Evolutionary conservation across 2,888 invertebrate genomes (phyloP), one percentile per base, ranked within the genome.

Genomic region (Biston betularia): DNA sequence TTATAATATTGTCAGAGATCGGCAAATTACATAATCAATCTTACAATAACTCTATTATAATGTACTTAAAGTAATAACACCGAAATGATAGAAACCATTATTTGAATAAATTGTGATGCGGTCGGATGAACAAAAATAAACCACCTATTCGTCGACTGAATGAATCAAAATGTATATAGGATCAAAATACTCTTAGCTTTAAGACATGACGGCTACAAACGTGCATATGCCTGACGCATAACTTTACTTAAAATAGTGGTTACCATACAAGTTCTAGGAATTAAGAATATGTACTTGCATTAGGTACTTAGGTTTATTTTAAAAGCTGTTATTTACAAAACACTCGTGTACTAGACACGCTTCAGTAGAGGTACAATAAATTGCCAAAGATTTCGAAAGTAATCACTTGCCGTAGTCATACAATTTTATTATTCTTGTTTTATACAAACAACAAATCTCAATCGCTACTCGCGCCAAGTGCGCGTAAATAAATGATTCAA

Each of bases 61-160:
- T 52, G 53, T 53, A 53, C 53, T 53, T 53, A 53, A 53, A n/a
- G 34, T 12, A 35, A 4, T 38, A 14, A 52, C n/a, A 52, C 34
- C 0, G 9, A 38, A 9, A 52, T 38, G 11, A 7, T 0, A 2
- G 15, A 46, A 9, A 46, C 8, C 8, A 7, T 24, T 12, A 48
- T 8, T 52, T 14, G 8, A 33, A 10, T 14, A 34, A n/a, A 52
- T 35, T 15, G 33, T 24, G 15, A 58, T 53, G 58, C 45, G 53
- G 46, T 45, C 46, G 35, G 33, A 12, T 40, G 35, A 79, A 77
- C 88, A 86, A 89, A 88, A 84, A 88, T 24, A n/a, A 24, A 87
- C 85, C 15, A 24, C 11, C 33, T 55, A 50, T 59, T 59, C 54
- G 63, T 54, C 35, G 66, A 67, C 66, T 67, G 66, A 63, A 60